Evolutionary conservation across 2,113 vertebrate species (phyloP), one percentile per base, ranked within the genome.

Genomic region (Phaethon lepturus): DNA sequence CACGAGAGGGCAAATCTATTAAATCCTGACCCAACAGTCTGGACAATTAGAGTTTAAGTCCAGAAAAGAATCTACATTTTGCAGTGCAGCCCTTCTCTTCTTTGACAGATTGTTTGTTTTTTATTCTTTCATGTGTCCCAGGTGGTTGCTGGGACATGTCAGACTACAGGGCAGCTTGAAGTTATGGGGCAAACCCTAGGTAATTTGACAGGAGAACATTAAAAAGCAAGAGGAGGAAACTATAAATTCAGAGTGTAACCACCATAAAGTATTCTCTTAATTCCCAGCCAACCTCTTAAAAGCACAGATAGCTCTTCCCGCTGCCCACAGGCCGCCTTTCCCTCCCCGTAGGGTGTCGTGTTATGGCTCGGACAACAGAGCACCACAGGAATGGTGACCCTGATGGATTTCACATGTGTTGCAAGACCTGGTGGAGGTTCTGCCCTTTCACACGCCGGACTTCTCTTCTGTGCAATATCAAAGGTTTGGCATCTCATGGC

Each of bases 181-280:
- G 67, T 93, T 88, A 73, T 82, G 50, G 84, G 94, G 58, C 84
- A 95, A 88, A 93, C 84, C 1, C 0, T 60, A 91, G 95, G 94
- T 94, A 96, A 96, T 96, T 96, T 93, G 78, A 71, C 91, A 94
- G 91, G 84, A 96, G 94, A 95, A 95, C 92, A 93, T 91, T 97
- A 96, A 97, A 96, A 95, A 95, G 44, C 92, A 86, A 92, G 91
- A 94, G 84, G 75, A 95, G 94, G 96, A 97, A 97, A 97, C 93
- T 73, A 95, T 97, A 97, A 97, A 97, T 96, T 94, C 89, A 90
- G 94, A 96, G 91, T 83, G 90, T 96, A 97, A 93, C 95, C 93
- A 93, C 89, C 94, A 91, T 95, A 95, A 96, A 96, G 59, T 86
- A 93, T 90, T 94, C 91, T 93, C 91, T 93, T 96, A 94, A 94